Conservation (phyloP, 2,113 vertebrate genomes). For the Bothrops jararaca region DNA sequence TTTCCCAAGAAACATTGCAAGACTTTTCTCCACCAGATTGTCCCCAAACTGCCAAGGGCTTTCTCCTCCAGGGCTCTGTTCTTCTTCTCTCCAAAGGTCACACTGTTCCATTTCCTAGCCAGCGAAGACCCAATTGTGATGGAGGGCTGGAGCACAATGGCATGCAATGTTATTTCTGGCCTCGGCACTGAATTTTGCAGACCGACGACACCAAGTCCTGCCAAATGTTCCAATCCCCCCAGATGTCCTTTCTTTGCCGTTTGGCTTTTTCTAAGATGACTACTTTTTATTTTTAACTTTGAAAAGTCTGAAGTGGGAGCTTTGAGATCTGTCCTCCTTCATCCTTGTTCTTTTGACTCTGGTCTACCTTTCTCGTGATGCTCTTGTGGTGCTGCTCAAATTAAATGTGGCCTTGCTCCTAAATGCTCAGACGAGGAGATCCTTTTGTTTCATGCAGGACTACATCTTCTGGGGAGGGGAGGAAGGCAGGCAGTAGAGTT, state of each 20-base stretch:
- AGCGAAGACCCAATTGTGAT: neutral
- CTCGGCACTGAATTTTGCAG: slow-evolving; percentile 28
- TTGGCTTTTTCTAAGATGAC: slow-evolving; percentile 15
- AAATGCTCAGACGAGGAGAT: neutral
- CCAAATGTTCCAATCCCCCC: slow-evolving; percentile 45
- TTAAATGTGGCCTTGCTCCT: neutral
- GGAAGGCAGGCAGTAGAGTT: neutral
- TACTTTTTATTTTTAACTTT: neutral
- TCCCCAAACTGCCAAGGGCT: neutral
- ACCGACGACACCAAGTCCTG: slow-evolving; percentile 44
- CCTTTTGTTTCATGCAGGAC: neutral
- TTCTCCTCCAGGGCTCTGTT: neutral
- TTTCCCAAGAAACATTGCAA: neutral
- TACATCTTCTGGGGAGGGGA: neutral
- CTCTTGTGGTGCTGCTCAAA: neutral
- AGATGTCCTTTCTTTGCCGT: neutral
- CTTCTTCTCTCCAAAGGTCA: neutral
- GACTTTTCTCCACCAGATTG: neutral
- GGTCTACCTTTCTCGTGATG: neutral
- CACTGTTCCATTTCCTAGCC: neutral
- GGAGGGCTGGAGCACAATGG: neutral
- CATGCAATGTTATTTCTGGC: slow-evolving; percentile 46
- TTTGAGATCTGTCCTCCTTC: neutral
- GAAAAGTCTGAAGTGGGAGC: neutral
- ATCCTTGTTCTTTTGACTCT: neutral